phyloP scores from a whole-genome alignment of 1,140 invertebrate genomes.

The Lutraria rhynchaena region DNA sequence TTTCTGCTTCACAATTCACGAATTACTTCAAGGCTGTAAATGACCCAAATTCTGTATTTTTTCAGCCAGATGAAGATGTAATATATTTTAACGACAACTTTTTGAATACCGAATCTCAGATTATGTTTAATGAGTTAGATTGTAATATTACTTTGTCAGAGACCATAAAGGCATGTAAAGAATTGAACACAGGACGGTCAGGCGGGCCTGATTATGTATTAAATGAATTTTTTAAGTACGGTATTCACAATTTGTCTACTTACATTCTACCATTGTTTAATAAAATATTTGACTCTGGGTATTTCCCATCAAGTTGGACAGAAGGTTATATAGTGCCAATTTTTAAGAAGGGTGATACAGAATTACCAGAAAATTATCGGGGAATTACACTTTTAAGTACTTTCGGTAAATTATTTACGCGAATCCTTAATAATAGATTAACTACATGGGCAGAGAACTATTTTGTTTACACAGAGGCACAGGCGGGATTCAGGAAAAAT shows the following conservation, averaged over 20 bases:
- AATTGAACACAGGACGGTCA: background rate
- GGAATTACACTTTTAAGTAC: constrained; percentile 38
- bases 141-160: background rate
- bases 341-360: constrained; percentile 28
- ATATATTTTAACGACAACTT: no score
- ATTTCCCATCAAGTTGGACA: constrained; percentile 30
- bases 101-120: background rate
- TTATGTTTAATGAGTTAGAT: constrained; percentile 15
- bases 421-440: background rate
- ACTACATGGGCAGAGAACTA: constrained; percentile 9
- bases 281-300: background rate
- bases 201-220: background rate
- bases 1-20: background rate
- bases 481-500: constrained; percentile 22
- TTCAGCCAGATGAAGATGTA: no score
- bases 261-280: constrained; percentile 8
- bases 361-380: constrained; percentile 35
- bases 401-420: constrained; percentile 44
- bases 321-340: constrained; percentile 26
- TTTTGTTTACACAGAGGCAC: constrained; percentile 5
- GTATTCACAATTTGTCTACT: background rate
- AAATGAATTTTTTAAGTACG: constrained; percentile 30
- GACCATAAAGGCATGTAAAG: background rate
- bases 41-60: no score
- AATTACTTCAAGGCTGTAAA: background rate